Percentiles rank a stretch among this genome's conserved stretches.
phyloP scores from a whole-genome alignment of 1,140 invertebrate genomes.

The Frieseomelitta varia region DNA sequence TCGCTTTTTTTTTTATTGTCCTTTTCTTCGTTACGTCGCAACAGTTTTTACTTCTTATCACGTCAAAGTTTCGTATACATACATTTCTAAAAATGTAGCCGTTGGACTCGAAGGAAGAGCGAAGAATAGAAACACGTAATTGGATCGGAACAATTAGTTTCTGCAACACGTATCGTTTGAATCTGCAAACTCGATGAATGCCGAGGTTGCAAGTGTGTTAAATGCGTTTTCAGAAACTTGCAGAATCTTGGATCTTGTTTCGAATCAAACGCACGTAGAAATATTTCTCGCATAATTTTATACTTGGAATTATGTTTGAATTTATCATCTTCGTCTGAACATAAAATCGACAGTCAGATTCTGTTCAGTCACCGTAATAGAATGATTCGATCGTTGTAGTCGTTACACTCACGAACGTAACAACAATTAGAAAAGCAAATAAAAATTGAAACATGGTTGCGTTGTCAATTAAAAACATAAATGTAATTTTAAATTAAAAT shows the following conservation, averaged over 20 bases:
- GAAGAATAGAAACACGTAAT: not conserved
- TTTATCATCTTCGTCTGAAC: too few species aligned
- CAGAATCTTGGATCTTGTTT: not conserved
- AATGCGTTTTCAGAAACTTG: not conserved
- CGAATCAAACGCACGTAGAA: not conserved
- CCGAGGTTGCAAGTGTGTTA: not conserved
- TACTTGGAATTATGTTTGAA: too few species aligned
- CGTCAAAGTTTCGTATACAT: too few species aligned
- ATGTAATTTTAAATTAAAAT: too few species aligned
- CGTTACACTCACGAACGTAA: not conserved
- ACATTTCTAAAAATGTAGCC: not conserved
- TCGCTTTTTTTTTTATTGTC: too few species aligned
- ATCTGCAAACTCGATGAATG: not conserved
- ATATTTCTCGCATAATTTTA: too few species aligned
- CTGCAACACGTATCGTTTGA: not conserved
- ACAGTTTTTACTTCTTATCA: too few species aligned
- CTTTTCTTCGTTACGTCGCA: too few species aligned
- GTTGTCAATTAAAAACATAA: too few species aligned
- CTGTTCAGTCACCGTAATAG: too few species aligned
- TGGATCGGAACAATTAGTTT: not conserved
- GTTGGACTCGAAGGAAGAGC: not conserved
- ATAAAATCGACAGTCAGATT: too few species aligned
- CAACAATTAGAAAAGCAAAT: not conserved
- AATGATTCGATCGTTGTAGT: too few species aligned
- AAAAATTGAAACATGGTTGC: not conserved